Evolutionary conservation across 2,797 vertebrate species (phyloP).

Genomic region (Eurystomus glaucurus): DNA sequence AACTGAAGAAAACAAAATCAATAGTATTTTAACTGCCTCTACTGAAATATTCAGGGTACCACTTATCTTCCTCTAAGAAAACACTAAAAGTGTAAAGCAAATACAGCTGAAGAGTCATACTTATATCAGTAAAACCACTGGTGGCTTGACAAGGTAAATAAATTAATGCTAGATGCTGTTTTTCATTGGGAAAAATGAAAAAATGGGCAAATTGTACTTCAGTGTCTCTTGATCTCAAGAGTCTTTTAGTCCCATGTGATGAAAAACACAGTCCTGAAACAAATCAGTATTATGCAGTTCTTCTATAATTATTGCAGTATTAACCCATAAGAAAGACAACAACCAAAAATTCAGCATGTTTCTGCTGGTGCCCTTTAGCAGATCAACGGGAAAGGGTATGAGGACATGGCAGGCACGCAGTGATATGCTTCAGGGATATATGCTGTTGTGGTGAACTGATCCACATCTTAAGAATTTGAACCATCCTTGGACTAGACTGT

Average conservation of each 20-base stretch:
- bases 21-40: background rate
- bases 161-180: background rate
- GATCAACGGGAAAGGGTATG: background rate
- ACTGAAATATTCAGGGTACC: background rate
- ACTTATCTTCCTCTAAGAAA: background rate
- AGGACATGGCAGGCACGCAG: background rate
- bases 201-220: background rate
- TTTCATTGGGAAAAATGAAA: background rate
- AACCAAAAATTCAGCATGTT: background rate
- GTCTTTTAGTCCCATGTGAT: background rate
- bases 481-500: background rate
- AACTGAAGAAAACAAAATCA: background rate
- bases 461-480: rapidly evolving
- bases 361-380: background rate
- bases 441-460: background rate
- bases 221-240: background rate
- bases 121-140: background rate
- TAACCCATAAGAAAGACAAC: background rate
- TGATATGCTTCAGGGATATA: background rate
- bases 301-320: background rate
- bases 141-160: background rate
- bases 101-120: rapidly evolving
- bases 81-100: rapidly evolving
- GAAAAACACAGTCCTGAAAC: background rate
- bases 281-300: background rate